Percentiles rank a stretch among this genome's conserved stretches.
Conservation (phyloP, 1,140 invertebrate species). For the Brachionus angularis region DNA sequence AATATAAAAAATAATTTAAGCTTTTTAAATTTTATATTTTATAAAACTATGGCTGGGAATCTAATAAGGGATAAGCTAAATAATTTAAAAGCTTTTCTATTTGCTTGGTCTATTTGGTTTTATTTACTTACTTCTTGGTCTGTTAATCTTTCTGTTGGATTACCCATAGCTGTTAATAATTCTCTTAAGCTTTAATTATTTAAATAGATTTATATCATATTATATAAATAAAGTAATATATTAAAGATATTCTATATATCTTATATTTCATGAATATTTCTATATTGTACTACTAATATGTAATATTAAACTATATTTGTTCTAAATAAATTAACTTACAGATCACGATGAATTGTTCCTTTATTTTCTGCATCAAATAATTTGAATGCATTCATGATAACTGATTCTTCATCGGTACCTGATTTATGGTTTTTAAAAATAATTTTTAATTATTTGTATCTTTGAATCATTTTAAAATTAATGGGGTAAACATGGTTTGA, state of each 20-base stretch:
- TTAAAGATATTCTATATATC: too few species aligned
- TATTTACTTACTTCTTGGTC: constrained; percentile 26
- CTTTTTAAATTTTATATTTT: too few species aligned
- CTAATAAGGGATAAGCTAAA: background rate
- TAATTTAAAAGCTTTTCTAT: background rate
- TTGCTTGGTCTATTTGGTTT: background rate
- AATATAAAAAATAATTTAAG: background rate
- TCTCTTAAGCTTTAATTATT: constrained; percentile 14
- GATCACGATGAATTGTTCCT: constrained; percentile 23
- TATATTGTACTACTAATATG: background rate
- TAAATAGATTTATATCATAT: background rate
- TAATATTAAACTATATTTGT: constrained; percentile 55
- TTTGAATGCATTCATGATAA: constrained; percentile 87
- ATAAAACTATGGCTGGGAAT: too few species aligned
- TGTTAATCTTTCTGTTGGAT: constrained; percentile 21
- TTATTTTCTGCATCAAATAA: constrained; percentile 75
- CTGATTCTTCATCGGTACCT: constrained; percentile 82
- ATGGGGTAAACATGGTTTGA: too few species aligned
- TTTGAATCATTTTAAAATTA: background rate
- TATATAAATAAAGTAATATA: too few species aligned
- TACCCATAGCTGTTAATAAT: constrained; percentile 32
- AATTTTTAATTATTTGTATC: background rate
- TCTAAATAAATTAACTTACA: constrained; percentile 9
- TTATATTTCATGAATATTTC: too few species aligned
- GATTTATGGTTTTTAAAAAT: background rate